These are phyloP conservation scores for Plebejus melissa DNA, from an alignment of 2,888 invertebrate species.

Conservation along the genomic window DNA sequence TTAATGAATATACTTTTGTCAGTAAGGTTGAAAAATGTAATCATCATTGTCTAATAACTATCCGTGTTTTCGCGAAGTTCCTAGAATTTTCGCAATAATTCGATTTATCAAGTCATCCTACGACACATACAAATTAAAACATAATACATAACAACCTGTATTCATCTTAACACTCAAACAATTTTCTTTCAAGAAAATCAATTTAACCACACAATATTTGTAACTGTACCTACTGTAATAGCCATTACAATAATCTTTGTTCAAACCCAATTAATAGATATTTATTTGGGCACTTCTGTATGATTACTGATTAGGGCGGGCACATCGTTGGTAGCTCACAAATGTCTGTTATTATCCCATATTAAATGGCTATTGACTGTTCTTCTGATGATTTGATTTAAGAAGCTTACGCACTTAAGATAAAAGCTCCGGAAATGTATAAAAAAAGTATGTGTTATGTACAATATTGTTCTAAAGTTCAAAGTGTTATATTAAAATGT, in stretches of 20 bases:
- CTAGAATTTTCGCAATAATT: too few species aligned
- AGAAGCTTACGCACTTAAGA: background rate
- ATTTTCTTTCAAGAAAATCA: background rate
- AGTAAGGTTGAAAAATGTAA: too few species aligned
- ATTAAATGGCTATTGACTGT: conserved; percentile 44
- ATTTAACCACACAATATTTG: background rate
- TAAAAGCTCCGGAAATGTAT: conserved; percentile 9
- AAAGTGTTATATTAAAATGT: too few species aligned
- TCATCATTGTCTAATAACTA: too few species aligned
- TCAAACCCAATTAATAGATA: background rate
- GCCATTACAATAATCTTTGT: background rate
- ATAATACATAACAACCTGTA: background rate
- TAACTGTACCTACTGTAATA: background rate
- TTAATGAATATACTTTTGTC: too few species aligned
- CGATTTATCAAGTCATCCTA: too few species aligned
- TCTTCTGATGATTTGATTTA: background rate
- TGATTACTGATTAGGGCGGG: conserved; percentile 28
- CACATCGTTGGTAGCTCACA: conserved; percentile 32
- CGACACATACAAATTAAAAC: background rate
- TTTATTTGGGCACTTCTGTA: conserved; percentile 4
- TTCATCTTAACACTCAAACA: background rate
- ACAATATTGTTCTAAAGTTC: too few species aligned
- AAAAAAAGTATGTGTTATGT: background rate
- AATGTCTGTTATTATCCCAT: conserved; percentile 51
- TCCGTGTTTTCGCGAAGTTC: too few species aligned